These are phyloP conservation scores for Lanistes nyassanus DNA, from an alignment of 1,140 invertebrate species.

Conservation along the genomic window DNA sequence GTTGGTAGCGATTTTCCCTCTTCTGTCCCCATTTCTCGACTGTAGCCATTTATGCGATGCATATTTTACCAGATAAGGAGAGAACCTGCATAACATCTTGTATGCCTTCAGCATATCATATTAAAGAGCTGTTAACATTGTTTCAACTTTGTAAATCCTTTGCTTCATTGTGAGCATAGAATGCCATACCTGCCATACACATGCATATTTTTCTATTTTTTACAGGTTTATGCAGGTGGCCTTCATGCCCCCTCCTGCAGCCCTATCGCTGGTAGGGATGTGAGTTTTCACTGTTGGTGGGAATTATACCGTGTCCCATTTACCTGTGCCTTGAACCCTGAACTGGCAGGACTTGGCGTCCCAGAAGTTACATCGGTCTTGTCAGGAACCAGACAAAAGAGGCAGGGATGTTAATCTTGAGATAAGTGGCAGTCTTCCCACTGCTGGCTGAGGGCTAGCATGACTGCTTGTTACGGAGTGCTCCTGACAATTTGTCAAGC, in stretches of 20 bases:
- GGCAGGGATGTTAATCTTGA: not conserved
- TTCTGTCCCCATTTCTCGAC: too few relatives aligned
- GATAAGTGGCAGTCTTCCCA: not conserved
- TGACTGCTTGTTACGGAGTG: not conserved
- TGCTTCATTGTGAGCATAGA: too few relatives aligned
- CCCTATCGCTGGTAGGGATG: not conserved
- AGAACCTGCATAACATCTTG: not conserved
- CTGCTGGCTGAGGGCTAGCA: not conserved
- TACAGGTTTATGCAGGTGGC: slow-evolving; percentile 4
- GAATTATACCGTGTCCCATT: not conserved
- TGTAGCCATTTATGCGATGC: too few relatives aligned
- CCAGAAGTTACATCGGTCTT: not conserved
- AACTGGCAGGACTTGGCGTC: not conserved
- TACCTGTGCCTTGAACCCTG: not conserved
- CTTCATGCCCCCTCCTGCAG: slow-evolving; percentile 2
- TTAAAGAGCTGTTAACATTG: not conserved
- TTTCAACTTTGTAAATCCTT: not conserved
- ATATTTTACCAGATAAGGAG: not conserved
- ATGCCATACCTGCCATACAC: not conserved
- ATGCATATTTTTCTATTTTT: not conserved
- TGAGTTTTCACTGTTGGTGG: too few relatives aligned
- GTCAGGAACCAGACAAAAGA: not conserved
- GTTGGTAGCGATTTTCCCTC: too few relatives aligned
- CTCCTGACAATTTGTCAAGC: not conserved
- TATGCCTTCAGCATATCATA: not conserved